phyloP scores from a whole-genome alignment of 2,888 invertebrate species.

The Vesta saturnalis region DNA sequence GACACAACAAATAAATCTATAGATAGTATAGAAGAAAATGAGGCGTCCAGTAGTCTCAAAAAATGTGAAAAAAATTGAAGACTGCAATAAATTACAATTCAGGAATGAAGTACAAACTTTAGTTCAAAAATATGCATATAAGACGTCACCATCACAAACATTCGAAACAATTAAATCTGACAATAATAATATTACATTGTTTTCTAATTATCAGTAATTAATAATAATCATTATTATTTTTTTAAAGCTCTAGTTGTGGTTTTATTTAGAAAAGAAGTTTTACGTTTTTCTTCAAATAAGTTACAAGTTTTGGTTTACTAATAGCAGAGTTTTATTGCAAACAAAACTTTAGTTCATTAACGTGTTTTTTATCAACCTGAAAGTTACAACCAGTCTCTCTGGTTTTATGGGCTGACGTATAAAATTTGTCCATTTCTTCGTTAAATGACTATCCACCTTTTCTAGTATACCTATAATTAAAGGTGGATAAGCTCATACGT shows the following conservation, averaged over 20 bases:
- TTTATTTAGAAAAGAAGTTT: background rate
- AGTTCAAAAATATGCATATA: background rate
- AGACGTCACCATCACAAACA: background rate
- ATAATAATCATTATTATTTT: too few species aligned
- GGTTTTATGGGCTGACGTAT: background rate
- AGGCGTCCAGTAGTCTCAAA: background rate
- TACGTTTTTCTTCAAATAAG: background rate
- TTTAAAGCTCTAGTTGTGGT: too few species aligned
- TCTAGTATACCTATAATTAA: background rate
- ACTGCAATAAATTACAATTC: background rate
- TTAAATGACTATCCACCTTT: background rate
- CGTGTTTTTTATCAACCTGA: background rate
- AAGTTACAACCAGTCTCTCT: background rate
- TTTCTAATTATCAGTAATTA: background rate
- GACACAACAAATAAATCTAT: too few species aligned
- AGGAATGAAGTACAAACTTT: background rate
- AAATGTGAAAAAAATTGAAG: background rate
- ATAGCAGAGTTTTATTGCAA: background rate
- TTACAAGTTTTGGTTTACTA: background rate
- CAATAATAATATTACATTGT: background rate
- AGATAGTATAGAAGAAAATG: background rate
- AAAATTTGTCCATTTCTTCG: background rate
- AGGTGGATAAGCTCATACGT: background rate
- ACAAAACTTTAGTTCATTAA: background rate
- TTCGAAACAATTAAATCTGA: background rate